phyloP scores from a whole-genome alignment of 2,113 vertebrate genomes.

The Etia nguti region DNA sequence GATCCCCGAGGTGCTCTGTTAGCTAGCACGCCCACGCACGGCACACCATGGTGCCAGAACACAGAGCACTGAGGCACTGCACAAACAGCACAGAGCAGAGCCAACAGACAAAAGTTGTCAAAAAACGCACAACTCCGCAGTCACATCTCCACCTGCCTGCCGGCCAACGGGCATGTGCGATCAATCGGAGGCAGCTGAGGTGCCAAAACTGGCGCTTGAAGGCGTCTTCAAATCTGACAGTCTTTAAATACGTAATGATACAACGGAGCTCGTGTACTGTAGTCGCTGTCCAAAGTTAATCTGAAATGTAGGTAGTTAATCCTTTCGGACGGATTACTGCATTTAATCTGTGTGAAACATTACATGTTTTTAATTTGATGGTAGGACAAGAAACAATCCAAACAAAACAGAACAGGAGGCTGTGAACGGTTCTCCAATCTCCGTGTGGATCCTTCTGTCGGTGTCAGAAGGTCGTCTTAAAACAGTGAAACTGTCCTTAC shows the following conservation, averaged over 20 bases:
- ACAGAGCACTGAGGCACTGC: conserved; percentile 36
- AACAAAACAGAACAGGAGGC: neutral
- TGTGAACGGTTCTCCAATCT: neutral
- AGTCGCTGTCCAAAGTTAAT: neutral
- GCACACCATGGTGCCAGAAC: conserved; percentile 55
- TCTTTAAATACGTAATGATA: neutral
- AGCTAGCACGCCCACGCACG: conserved; percentile 56
- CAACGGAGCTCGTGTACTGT: neutral
- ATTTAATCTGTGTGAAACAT: conserved; percentile 9
- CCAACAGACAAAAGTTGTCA: conserved; percentile 52
- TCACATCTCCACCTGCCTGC: conserved; percentile 30
- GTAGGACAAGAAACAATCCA: neutral
- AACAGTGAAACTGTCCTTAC: neutral
- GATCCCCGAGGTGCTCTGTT: conserved; percentile 53
- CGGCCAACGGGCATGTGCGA: neutral
- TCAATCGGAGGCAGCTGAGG: neutral
- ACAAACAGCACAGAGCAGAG: conserved; percentile 39
- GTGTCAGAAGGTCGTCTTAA: neutral
- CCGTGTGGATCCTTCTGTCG: rapidly evolving
- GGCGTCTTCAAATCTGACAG: neutral
- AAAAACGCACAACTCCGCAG: conserved; percentile 16
- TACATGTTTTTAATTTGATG: neutral
- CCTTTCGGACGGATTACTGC: neutral
- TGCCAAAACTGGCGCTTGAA: neutral
- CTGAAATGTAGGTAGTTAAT: neutral